Base-by-base conservation (phyloP, 1,140 invertebrate species). In the Piezodorus guildinii region DNA sequence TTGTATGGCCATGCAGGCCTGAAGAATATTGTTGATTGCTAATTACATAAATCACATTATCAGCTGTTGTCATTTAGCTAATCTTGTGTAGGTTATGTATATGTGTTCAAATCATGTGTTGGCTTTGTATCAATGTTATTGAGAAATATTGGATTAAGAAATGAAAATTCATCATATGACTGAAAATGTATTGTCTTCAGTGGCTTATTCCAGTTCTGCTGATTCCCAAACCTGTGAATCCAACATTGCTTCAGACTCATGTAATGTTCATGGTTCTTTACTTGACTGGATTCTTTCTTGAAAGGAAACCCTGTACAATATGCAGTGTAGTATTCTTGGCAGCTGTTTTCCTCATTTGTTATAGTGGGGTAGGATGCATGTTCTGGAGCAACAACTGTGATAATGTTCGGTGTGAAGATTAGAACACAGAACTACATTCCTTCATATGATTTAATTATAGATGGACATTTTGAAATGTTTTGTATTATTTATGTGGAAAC, bases 251-350 rank as follows among this genome's bases (percentile, higher is more conserved):
- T 64, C 91, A 96, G 75, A 96, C 95, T 64, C 94, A 98, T 77
- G 89, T 94, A 43, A 92, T 96, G 88, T 96, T 98, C 73, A 91
- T 98, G 82, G 86, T 91, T 46, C 79, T 97, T 12, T 96, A 96
- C 75, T 75, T 96, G 68, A 88, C 92, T 68, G 90, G 92, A 69
- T 93, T 93, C 74, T 97, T 98, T 75, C 77, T 98, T 67, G 93
- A 97, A 73, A 79, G 91, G 68, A 96, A 96, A 75, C 95, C 95
- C 6, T 98, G 96, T 75, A 94, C 93, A 19, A 94, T 98, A 68
- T 98, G 96, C 79, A 93, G 85, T 73, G 74, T 96, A 54, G 88
- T 97, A 56, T 98, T 98, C 74, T 75, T 97, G 39, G 85, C 88
- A 6, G 90, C 94, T 14, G 87, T 96, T 44, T 91, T 91, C 71